A percentile compares a stretch with the other conserved stretches of the same genome.
phyloP scores from a whole-genome alignment of 2,113 vertebrate genomes.

The Rhea pennata region DNA sequence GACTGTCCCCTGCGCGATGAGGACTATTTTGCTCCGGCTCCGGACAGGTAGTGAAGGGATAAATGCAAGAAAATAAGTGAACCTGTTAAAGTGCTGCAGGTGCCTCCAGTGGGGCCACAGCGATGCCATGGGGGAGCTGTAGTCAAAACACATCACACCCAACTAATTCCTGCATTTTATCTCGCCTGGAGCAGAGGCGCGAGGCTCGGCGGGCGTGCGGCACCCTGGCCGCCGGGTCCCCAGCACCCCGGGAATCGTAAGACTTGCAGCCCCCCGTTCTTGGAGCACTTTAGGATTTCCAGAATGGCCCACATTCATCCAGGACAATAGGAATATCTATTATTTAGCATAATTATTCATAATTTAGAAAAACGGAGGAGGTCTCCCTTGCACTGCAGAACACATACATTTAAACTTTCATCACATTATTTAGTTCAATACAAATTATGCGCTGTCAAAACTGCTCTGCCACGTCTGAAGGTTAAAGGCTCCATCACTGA shows the following conservation, averaged over 20 bases:
- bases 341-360: slow-evolving; percentile 37
- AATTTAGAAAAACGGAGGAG: slow-evolving; percentile 16
- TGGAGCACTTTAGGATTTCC: not conserved
- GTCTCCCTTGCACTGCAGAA: slow-evolving; percentile 8
- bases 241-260: no score
- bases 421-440: slow-evolving; percentile 52
- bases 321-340: not conserved
- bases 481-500: slow-evolving; percentile 32
- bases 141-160: no score
- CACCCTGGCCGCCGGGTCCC: no score
- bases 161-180: no score
- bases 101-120: no score
- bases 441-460: slow-evolving; percentile 57
- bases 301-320: not conserved
- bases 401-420: not conserved
- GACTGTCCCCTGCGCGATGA: not conserved
- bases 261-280: not conserved
- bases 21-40: no score
- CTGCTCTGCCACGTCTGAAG: slow-evolving; percentile 34
- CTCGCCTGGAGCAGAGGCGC: no score
- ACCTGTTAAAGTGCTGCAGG: not conserved
- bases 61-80: no score
- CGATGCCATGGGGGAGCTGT: no score
- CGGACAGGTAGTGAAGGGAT: not conserved
- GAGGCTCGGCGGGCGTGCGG: no score